Evolutionary conservation across 1,140 invertebrate species (phyloP).

Genomic region (Neodiprion fabricii): DNA sequence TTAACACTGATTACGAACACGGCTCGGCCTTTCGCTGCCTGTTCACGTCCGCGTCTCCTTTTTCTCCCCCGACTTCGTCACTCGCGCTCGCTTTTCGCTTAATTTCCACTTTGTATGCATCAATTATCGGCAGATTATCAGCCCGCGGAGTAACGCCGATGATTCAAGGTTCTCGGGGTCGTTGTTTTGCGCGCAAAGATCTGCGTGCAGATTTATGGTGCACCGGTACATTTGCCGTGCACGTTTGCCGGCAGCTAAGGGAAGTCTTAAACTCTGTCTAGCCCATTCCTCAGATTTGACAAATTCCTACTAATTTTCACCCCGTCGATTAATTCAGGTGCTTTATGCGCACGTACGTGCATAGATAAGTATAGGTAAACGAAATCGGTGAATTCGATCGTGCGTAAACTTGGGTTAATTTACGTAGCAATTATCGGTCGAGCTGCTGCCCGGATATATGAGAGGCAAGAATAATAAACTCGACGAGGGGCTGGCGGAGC

Average conservation of each 20-base stretch:
- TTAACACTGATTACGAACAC: background rate
- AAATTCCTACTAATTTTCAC: no score
- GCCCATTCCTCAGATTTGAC: no score
- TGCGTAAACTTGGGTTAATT: background rate
- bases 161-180: background rate
- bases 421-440: background rate
- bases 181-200: no score
- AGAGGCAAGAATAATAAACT: background rate
- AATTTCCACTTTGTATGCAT: background rate
- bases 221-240: no score
- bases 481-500: background rate
- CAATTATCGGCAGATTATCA: background rate
- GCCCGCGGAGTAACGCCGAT: background rate
- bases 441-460: background rate
- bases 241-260: no score
- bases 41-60: background rate
- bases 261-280: no score
- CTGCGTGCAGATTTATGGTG: no score
- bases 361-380: background rate
- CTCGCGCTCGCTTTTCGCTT: background rate
- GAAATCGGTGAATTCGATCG: background rate
- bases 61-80: background rate
- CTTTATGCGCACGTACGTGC: no score
- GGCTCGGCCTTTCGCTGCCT: background rate
- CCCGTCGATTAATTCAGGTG: no score